Evolutionary conservation across 2,888 invertebrate species (phyloP).

Genomic region (Sepiola atlantica): DNA sequence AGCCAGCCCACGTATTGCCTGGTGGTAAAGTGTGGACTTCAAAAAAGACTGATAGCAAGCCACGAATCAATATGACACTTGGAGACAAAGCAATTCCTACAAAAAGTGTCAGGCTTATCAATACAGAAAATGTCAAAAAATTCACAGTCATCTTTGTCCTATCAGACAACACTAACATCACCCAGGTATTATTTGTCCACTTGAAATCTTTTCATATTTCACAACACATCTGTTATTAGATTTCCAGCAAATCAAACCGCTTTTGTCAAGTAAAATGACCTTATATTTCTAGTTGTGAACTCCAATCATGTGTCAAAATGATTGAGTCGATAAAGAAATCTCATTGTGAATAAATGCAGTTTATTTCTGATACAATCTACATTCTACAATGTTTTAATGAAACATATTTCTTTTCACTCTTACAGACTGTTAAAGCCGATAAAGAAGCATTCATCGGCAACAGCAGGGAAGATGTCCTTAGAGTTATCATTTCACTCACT

Average conservation of each 20-base stretch:
- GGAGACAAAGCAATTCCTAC: not conserved
- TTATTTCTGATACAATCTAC: too few relatives aligned
- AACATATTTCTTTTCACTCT: not conserved
- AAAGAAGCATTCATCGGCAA: not conserved
- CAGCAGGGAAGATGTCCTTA: not conserved
- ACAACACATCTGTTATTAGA: not conserved
- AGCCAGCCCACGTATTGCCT: not conserved
- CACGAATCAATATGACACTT: not conserved
- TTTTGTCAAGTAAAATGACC: not conserved
- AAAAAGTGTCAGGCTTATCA: not conserved
- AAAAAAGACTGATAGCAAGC: not conserved
- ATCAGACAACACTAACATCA: not conserved
- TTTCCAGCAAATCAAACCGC: not conserved
- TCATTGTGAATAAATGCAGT: too few relatives aligned
- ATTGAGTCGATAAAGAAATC: too few relatives aligned
- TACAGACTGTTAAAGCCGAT: not conserved
- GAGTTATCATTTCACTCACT: not conserved
- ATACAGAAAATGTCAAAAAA: not conserved
- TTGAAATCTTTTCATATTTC: not conserved
- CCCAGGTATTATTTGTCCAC: not conserved
- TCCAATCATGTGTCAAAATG: too few relatives aligned
- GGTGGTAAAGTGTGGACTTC: not conserved
- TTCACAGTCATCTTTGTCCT: not conserved
- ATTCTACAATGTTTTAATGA: not conserved
- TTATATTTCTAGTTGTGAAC: too few relatives aligned